phyloP scores from a whole-genome alignment of 1,140 invertebrate species.

The Drosophila athabasca region DNA sequence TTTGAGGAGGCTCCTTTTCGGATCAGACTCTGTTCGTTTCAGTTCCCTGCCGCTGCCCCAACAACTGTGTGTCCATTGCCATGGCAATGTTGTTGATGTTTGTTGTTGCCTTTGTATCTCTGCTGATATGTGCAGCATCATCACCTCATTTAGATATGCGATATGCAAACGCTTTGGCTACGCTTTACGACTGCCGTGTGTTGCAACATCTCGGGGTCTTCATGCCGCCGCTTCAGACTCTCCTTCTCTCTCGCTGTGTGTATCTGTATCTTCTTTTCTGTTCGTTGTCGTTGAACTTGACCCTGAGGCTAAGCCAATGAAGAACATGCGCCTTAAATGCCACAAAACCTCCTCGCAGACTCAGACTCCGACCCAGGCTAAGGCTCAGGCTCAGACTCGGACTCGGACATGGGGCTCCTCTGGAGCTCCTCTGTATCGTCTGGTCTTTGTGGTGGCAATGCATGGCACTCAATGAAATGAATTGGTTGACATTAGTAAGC shows the following conservation, averaged over 20 bases:
- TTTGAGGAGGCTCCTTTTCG: constrained; percentile 74
- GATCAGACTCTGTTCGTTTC: constrained; percentile 33
- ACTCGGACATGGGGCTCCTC: constrained; percentile 1
- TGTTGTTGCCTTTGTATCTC: constrained; percentile 68
- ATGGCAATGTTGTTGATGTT: constrained; percentile 40
- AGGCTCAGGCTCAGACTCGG: constrained; percentile 28
- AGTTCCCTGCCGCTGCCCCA: too few relatives aligned
- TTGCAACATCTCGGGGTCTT: background rate
- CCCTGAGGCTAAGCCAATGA: constrained; percentile 73
- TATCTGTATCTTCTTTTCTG: constrained; percentile 28
- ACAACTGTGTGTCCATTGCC: constrained; percentile 42
- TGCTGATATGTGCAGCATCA: constrained; percentile 79
- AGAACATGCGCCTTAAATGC: constrained; percentile 78
- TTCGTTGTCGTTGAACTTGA: constrained; percentile 69
- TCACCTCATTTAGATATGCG: constrained; percentile 81
- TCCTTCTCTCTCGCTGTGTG: constrained; percentile 4
- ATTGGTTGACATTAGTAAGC: constrained; percentile 77
- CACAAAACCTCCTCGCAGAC: constrained; percentile 31
- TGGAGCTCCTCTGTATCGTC: constrained; percentile 12
- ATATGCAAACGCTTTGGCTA: constrained; percentile 74
- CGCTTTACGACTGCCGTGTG: constrained; percentile 55
- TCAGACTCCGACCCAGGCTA: constrained; percentile 27
- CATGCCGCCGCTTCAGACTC: constrained; percentile 12
- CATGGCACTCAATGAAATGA: constrained; percentile 80
- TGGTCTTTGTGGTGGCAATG: constrained; percentile 59